Conservation (phyloP, 2,797 vertebrate species). For the Tympanoctomys barrerae region DNA sequence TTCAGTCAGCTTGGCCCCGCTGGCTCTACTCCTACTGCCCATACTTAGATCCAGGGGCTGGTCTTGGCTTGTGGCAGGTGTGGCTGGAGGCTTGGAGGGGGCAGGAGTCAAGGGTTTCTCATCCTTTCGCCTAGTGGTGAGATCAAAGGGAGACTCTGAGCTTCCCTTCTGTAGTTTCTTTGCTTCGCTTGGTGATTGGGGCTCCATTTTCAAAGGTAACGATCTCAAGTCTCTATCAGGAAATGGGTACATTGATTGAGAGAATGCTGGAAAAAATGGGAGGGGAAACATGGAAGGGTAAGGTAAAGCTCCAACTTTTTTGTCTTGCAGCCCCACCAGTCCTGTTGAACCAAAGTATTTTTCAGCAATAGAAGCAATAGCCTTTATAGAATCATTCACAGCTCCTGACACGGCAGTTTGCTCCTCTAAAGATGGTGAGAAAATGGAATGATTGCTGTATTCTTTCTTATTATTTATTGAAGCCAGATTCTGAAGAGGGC, state of each 20-base stretch:
- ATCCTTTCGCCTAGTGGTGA: conserved; percentile 97
- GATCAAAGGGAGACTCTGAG: conserved; percentile 97
- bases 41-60: conserved; percentile 98
- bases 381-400: conserved; percentile 99
- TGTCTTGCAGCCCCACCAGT: conserved; percentile 97
- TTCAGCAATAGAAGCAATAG: conserved; percentile 99
- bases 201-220: conserved; percentile 94
- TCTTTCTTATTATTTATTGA: conserved; percentile 95
- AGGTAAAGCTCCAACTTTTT: conserved; percentile 96
- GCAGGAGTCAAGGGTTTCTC: conserved; percentile 92
- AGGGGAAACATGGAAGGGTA: conserved; percentile 99
- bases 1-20: conserved; percentile 89
- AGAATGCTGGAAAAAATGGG: conserved; percentile 99
- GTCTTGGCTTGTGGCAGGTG: conserved; percentile 92
- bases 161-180: conserved; percentile 94
- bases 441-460: conserved; percentile 94
- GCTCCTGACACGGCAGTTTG: conserved; percentile 98
- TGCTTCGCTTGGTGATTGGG: conserved; percentile 93
- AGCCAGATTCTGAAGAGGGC: conserved; percentile 92
- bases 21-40: conserved; percentile 93
- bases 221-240: conserved; percentile 96
- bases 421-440: conserved; percentile 96
- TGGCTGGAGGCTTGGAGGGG: conserved; percentile 91
- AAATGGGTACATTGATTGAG: conserved; percentile 98
- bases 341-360: conserved; percentile 99